Base-by-base conservation (phyloP, 2,888 invertebrate genomes). In the Leuctra nigra region DNA sequence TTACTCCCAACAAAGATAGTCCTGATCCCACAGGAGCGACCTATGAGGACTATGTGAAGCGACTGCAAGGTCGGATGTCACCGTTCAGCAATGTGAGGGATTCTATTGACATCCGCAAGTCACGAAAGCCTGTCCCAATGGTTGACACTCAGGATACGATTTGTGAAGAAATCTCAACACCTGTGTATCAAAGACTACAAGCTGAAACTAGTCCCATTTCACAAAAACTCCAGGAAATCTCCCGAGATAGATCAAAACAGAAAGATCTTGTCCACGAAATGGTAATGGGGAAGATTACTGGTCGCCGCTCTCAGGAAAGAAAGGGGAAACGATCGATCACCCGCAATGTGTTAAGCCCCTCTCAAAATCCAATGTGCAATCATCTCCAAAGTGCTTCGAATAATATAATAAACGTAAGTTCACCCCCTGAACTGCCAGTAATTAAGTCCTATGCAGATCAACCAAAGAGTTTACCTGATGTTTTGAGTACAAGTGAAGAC, bases 211-310 rank as follows among this genome's bases (percentile, higher is more conserved):
- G 65, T 67, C 66, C 68, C 71, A 77, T 83, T 2, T 79, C 78
- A 1, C 76, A 81, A 57, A 86, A 84, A 68, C 76, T 87, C 55
- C 86, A 89, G 68, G 86, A 87, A 72, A 78, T 91, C 33, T 84
- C 85, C 61, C 81, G 86, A 67, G 89, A 90, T 68, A 77, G 90
- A 55, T 86, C 85, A 36, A 86, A 88, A 67, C 90, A 91, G 71
- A 91, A 90, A 62, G 87, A 85, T 68, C 76, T 91, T 23, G 87
- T 92, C 47, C 83, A 91, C 65, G 84, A 91, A 68, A 75, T 92
- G 72, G 86, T 92, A 53, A 81, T 91, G 78, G 88, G 86, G 67
- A 84, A 87, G 83, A 29, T 50, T 2, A 22, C 44, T 2, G 23
- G 22, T n/a, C 50, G 82, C 63, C 75, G 77, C 9, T 63, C 66